These are phyloP conservation scores for Coccyzus lansbergi DNA, from an alignment of 2,797 vertebrate species.

Conservation along the genomic window DNA sequence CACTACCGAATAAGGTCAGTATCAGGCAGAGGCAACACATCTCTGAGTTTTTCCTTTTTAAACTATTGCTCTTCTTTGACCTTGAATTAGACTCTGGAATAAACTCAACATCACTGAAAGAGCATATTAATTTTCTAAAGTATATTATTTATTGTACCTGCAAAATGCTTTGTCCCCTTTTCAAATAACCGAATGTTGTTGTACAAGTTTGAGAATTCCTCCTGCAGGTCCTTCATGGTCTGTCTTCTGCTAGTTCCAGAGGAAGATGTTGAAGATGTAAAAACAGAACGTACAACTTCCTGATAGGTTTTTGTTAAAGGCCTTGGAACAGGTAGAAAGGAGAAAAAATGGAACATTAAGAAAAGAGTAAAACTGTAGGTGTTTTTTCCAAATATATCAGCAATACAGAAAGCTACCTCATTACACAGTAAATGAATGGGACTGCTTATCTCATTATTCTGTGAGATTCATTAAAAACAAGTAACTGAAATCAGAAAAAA, in stretches of 20 bases:
- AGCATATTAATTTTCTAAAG: neutral
- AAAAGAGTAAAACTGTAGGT: neutral
- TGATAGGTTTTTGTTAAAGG: constrained; percentile 90
- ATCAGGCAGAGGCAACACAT: neutral
- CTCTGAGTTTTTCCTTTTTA: neutral
- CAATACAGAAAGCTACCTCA: neutral
- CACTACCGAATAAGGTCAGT: neutral
- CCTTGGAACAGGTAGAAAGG: constrained; percentile 72
- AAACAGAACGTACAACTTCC: constrained; percentile 88
- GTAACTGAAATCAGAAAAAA: neutral
- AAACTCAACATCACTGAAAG: neutral
- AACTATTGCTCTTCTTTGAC: neutral
- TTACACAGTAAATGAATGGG: neutral
- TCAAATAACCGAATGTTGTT: constrained; percentile 93
- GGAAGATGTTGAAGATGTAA: constrained; percentile 84
- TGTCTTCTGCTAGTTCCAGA: constrained; percentile 87
- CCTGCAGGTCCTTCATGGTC: constrained; percentile 93
- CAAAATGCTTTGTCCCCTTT: constrained; percentile 89
- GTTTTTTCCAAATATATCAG: neutral
- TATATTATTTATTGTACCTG: constrained; percentile 77
- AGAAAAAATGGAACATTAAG: neutral
- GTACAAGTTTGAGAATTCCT: constrained; percentile 91
- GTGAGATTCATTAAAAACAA: neutral
- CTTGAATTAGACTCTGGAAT: neutral
- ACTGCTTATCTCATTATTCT: too few species aligned